Percentiles rank a stretch among this genome's conserved stretches.
Evolutionary conservation across 2,888 invertebrate genomes (phyloP).

Genomic region (Drosophila birchii): DNA sequence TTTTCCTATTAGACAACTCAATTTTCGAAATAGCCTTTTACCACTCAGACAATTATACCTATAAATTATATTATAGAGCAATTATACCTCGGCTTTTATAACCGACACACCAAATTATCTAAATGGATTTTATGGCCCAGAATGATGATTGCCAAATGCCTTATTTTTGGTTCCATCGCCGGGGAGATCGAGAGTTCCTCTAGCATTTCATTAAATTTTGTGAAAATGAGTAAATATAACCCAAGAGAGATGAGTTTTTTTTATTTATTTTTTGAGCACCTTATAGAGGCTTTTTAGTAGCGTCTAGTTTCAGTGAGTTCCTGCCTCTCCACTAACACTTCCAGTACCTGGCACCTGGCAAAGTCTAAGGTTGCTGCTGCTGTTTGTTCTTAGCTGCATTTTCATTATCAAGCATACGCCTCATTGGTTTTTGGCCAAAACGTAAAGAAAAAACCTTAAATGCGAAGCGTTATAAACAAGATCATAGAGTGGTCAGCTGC

Average conservation of each 20-base stretch:
- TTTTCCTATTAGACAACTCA: slow-evolving; percentile 28
- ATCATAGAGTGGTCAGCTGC: no score
- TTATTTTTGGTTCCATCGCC: slow-evolving; percentile 10
- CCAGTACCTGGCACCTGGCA: no score
- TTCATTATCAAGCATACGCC: slow-evolving; percentile 52
- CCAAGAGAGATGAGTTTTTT: background rate
- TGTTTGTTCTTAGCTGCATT: slow-evolving; percentile 49
- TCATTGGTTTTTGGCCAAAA: slow-evolving; percentile 11
- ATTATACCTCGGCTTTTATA: slow-evolving; percentile 33
- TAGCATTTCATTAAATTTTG: background rate
- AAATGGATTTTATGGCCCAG: slow-evolving; percentile 37
- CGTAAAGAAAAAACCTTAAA: background rate
- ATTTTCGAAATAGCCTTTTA: slow-evolving; percentile 44
- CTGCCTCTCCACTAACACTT: no score
- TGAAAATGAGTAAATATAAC: background rate
- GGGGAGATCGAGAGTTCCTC: background rate
- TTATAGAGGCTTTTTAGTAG: background rate
- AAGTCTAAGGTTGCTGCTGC: slow-evolving; percentile 18
- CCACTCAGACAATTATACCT: slow-evolving; percentile 18
- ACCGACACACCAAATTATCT: slow-evolving; percentile 40
- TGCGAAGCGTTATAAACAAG: background rate
- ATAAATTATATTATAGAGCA: slow-evolving; percentile 33
- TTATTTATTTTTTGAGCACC: background rate
- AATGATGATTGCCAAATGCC: slow-evolving; percentile 42
- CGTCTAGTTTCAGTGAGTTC: no score